These are phyloP conservation scores for Castor canadensis DNA, from an alignment of 2,113 vertebrate species.

Conservation along the genomic window DNA sequence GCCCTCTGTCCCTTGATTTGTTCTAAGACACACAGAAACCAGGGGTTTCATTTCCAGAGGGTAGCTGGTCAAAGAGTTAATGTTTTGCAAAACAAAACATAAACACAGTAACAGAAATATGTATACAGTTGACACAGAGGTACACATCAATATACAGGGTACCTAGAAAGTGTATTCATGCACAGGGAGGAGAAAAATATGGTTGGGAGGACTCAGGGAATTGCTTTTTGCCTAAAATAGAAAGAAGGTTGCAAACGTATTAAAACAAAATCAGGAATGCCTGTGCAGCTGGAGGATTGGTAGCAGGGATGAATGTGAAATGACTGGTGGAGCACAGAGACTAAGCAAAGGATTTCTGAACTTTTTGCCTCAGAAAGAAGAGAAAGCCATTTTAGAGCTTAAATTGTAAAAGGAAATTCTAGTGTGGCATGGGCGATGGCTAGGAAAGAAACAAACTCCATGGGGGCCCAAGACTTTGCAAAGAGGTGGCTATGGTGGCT, in stretches of 20 bases:
- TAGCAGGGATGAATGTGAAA: neutral
- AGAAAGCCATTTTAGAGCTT: neutral
- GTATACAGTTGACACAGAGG: neutral
- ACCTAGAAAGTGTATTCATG: neutral
- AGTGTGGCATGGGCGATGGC: fast-evolving
- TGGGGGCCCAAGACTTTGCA: too few relatives aligned
- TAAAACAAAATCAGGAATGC: neutral
- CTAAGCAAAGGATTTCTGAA: neutral
- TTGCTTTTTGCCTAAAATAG: neutral
- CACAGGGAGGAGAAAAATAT: too few relatives aligned
- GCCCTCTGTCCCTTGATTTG: fast-evolving
- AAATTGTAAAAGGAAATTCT: neutral
- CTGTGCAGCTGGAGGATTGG: neutral
- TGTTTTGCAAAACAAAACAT: neutral
- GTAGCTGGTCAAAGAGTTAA: neutral
- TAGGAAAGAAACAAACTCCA: neutral
- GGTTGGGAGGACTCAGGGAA: neutral
- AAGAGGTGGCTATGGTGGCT: fast-evolving
- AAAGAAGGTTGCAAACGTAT: neutral
- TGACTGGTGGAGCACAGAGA: neutral
- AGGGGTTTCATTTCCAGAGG: neutral
- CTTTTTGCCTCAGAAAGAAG: neutral
- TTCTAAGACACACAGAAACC: neutral
- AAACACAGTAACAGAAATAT: neutral
- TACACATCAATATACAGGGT: neutral